phyloP scores from a whole-genome alignment of 2,888 invertebrate genomes.

The Parnassius mnemosyne region DNA sequence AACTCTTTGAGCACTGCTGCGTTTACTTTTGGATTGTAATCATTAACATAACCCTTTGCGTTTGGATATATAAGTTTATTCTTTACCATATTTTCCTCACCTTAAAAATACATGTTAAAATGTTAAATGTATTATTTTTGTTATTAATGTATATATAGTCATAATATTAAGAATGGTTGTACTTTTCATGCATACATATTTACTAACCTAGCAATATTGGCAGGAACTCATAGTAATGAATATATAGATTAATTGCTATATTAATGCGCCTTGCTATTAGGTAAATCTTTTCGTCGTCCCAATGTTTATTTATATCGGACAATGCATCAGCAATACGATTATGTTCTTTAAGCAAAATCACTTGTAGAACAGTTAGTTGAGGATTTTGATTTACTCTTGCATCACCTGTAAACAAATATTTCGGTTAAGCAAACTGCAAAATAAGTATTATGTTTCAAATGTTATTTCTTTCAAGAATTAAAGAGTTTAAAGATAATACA shows the following conservation, averaged over 20 bases:
- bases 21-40: constrained; percentile 77
- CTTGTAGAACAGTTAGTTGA: constrained; percentile 81
- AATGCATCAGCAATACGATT: constrained; percentile 81
- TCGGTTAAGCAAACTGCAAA: no score
- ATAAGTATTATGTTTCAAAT: no score
- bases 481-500: no score
- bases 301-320: constrained; percentile 81
- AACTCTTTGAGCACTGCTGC: constrained; percentile 81
- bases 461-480: no score
- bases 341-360: constrained; percentile 81
- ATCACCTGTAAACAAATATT: constrained; percentile 63
- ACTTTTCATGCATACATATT: no score
- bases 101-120: constrained; percentile 35
- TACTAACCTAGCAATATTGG: constrained; percentile 80
- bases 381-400: constrained; percentile 81
- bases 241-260: constrained; percentile 82
- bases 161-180: no score
- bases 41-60: constrained; percentile 70
- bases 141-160: no score
- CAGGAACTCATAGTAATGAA: constrained; percentile 84
- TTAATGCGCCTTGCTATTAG: constrained; percentile 82
- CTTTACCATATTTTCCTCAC: constrained; percentile 62
- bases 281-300: constrained; percentile 83
- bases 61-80: constrained; percentile 75
- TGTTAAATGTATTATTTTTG: neutral